Evolutionary conservation across 2,113 vertebrate genomes (phyloP).

Genomic region (Neofelis nebulosa): DNA sequence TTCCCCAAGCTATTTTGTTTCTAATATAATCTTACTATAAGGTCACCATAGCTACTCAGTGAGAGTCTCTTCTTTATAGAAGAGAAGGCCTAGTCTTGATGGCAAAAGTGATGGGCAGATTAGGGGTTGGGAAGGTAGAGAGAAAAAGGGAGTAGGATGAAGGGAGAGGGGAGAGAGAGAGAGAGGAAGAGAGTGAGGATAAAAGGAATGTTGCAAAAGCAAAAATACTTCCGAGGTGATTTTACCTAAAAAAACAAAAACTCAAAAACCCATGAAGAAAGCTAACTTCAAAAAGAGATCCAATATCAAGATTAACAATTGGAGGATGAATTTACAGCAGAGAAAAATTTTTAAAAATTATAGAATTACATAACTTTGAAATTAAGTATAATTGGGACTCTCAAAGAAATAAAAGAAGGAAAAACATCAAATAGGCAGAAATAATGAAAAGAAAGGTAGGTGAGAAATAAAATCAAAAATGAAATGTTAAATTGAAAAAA

Average conservation of each 20-base stretch:
- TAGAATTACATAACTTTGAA: not conserved
- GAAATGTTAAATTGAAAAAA: not conserved
- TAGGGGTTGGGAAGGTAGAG: not conserved
- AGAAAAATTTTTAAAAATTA: not conserved
- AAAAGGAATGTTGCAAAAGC: not conserved
- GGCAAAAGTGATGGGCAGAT: not conserved
- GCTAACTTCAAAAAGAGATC: not conserved
- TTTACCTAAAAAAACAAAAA: not conserved
- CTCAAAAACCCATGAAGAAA: not conserved
- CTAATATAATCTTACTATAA: not conserved
- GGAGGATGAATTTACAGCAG: not conserved
- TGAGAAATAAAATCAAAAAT: not conserved
- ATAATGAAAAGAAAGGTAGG: not conserved
- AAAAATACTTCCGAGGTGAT: not conserved
- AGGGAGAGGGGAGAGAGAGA: not conserved
- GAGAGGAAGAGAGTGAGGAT: not conserved
- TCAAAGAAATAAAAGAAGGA: not conserved
- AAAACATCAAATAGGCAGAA: not conserved
- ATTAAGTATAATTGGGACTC: not conserved
- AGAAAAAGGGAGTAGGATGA: not conserved
- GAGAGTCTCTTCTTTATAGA: not conserved
- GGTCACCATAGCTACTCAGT: not conserved
- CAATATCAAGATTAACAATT: not conserved
- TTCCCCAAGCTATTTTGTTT: not conserved
- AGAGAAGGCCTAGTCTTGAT: not conserved